These are phyloP conservation scores for Drosophila fungiperda DNA, from an alignment of 2,888 invertebrate species.

Conservation along the genomic window DNA sequence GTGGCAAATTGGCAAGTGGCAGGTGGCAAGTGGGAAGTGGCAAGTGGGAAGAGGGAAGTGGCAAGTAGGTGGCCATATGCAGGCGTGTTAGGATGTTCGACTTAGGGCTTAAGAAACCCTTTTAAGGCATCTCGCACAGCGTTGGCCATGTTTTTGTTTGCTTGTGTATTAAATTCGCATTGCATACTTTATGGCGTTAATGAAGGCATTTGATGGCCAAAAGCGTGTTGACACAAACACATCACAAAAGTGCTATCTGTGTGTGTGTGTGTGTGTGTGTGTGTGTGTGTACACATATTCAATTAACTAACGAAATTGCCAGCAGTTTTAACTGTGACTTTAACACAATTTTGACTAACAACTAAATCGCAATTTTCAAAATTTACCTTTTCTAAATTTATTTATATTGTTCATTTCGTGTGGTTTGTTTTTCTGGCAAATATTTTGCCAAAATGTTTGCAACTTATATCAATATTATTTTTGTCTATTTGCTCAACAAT, in stretches of 20 bases:
- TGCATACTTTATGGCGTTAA: conserved; percentile 74
- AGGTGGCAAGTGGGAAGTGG: neutral
- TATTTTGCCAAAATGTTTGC: too few relatives aligned
- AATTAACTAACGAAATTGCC: conserved; percentile 35
- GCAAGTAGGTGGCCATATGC: neutral
- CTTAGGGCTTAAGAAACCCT: conserved; percentile 34
- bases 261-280: neutral
- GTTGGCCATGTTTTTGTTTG: conserved; percentile 51
- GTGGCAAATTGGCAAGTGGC: neutral
- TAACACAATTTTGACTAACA: neutral
- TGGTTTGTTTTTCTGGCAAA: too few relatives aligned
- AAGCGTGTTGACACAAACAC: neutral
- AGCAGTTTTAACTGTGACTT: neutral
- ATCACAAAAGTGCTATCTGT: neutral
- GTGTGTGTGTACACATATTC: neutral
- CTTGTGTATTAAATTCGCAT: conserved; percentile 66
- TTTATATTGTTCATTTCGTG: too few relatives aligned
- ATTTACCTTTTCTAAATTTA: neutral
- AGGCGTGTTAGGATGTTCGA: conserved; percentile 1
- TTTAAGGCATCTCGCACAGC: conserved; percentile 40
- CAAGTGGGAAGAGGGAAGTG: neutral
- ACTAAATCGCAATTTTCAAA: neutral
- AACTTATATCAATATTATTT: too few relatives aligned
- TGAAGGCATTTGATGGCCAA: conserved; percentile 61
- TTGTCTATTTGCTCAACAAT: too few relatives aligned